phyloP scores from a whole-genome alignment of 2,888 invertebrate species.

The Perizoma affinitatum region DNA sequence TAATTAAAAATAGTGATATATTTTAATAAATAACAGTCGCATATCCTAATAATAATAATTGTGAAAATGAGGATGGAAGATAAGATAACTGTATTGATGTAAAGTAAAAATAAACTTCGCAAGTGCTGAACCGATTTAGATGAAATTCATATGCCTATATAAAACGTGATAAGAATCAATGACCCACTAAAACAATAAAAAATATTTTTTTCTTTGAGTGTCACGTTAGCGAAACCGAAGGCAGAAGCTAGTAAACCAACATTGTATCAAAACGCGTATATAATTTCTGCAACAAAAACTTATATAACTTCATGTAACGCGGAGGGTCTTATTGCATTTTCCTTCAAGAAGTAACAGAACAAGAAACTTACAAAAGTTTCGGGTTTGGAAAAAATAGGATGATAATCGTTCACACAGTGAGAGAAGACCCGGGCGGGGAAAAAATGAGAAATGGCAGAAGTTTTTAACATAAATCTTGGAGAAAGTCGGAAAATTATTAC shows the following conservation, averaged over 20 bases:
- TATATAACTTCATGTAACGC: constrained; percentile 40
- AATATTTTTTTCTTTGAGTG: no score
- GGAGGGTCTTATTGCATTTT: constrained; percentile 43
- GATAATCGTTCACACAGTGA: constrained; percentile 77
- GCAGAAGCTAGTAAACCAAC: constrained; percentile 8
- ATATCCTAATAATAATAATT: no score
- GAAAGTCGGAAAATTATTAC: constrained; percentile 74
- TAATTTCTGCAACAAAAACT: constrained; percentile 37
- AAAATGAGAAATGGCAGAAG: constrained; percentile 79
- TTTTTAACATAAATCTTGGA: constrained; percentile 80
- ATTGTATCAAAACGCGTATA: constrained; percentile 29
- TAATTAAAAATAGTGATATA: no score
- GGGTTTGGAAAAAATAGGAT: constrained; percentile 58
- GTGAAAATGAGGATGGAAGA: no score
- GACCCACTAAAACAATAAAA: no score
- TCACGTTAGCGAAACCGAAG: no score
- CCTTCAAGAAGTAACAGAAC: constrained; percentile 43
- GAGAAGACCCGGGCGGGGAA: constrained; percentile 53
- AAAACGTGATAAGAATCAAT: no score
- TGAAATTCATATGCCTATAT: no score
- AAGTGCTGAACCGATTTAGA: no score
- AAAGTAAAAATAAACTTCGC: no score
- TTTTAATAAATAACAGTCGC: no score
- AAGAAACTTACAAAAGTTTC: constrained; percentile 52
- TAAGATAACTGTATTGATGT: no score